Evolutionary conservation across 2,113 vertebrate species (phyloP).

Genomic region (Pachypanchax playfairii): DNA sequence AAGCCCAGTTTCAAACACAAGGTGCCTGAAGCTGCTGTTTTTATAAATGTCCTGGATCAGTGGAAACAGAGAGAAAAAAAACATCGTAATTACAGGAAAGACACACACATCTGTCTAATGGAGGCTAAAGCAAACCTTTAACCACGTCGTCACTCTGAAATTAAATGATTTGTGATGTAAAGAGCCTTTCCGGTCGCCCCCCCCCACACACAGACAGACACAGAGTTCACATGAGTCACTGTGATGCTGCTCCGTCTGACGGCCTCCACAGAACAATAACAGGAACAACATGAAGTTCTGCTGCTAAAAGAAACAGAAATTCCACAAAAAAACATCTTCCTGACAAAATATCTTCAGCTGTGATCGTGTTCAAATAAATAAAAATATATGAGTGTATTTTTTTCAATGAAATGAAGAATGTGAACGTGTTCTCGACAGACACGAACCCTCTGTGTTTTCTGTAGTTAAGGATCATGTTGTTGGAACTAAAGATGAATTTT

Average conservation of each 20-base stretch:
- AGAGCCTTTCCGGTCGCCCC: not conserved
- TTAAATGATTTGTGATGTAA: not conserved
- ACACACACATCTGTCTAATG: not conserved
- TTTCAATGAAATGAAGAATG: too few relatives aligned
- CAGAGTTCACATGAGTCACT: not conserved
- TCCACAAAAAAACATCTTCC: not conserved
- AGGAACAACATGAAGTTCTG: slow-evolving; percentile 2
- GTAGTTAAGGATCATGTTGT: too few relatives aligned
- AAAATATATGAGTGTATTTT: too few relatives aligned
- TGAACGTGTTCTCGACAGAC: too few relatives aligned
- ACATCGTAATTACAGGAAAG: slow-evolving; percentile 10
- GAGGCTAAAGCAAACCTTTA: not conserved
- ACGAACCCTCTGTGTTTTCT: too few relatives aligned
- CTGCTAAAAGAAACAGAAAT: slow-evolving; percentile 1
- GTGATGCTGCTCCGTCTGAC: not conserved
- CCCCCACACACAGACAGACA: not conserved
- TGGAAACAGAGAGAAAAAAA: not conserved
- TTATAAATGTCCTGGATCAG: slow-evolving; percentile 25
- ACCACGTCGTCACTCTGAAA: not conserved
- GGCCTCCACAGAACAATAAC: slow-evolving; percentile 1
- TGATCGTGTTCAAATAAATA: too few relatives aligned
- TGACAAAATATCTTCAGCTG: too few relatives aligned
- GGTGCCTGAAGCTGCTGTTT: slow-evolving; percentile 11
- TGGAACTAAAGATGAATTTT: too few relatives aligned
- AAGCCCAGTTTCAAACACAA: not conserved